Conservation (phyloP, 2,888 invertebrate genomes). For the Lacanobia wlatinum region DNA sequence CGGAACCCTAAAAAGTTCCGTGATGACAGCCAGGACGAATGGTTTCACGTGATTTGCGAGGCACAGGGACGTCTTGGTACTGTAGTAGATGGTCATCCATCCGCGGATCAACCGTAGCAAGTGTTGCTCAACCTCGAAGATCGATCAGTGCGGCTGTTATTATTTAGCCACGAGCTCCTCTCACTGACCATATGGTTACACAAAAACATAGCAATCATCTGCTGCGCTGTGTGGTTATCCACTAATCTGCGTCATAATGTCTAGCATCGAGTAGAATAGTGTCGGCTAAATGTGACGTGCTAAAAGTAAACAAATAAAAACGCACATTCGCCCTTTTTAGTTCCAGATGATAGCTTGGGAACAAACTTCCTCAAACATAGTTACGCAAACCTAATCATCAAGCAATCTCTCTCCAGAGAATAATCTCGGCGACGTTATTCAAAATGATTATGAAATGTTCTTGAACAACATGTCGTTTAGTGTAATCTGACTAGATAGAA, state of each 20-base stretch:
- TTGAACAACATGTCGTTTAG: slow-evolving; percentile 60
- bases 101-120: too few relatives aligned
- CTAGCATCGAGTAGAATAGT: not conserved
- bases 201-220: too few relatives aligned
- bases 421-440: slow-evolving; percentile 59
- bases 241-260: not conserved
- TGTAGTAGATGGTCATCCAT: too few relatives aligned
- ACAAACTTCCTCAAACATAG: slow-evolving; percentile 42
- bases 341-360: slow-evolving; percentile 29
- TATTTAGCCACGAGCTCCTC: not conserved
- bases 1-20: too few relatives aligned
- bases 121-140: too few relatives aligned
- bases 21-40: too few relatives aligned
- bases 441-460: slow-evolving; percentile 63
- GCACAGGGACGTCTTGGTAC: too few relatives aligned
- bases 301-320: slow-evolving; percentile 24
- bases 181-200: too few relatives aligned
- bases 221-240: not conserved
- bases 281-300: not conserved
- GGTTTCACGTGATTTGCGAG: too few relatives aligned
- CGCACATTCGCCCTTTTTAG: slow-evolving; percentile 7
- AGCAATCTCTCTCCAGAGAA: slow-evolving; percentile 54
- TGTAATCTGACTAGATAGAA: slow-evolving; percentile 54
- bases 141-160: too few relatives aligned
- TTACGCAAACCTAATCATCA: slow-evolving; percentile 54